Evolutionary conservation across 2,888 invertebrate species (phyloP), one percentile per base, ranked within the genome.

Genomic region (Ectemnius cavifrons): DNA sequence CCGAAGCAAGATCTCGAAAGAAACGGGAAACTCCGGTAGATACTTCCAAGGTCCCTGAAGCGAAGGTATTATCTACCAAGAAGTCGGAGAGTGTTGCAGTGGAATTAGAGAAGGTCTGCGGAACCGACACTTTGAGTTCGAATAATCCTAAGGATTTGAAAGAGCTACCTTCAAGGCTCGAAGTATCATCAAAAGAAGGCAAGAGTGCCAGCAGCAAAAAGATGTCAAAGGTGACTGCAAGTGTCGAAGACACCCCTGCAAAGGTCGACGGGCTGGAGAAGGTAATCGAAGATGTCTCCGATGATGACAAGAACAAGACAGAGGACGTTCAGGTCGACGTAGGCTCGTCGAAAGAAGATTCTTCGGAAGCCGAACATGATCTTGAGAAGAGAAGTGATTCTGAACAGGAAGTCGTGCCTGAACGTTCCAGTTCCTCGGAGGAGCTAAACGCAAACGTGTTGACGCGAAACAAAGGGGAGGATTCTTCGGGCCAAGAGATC

Each of bases 401-500:
- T 2, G 87, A 88, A 6, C 82, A 80, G 23, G 87, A 87, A 20
- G 67, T 73, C 14, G 81, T 79, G 4, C 87, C 86, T n/a, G 84
- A 86, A 27, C 87, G 86, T 14, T 87, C 87, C 66, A 84, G 84
- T 14, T 86, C 86, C 37, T 85, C 86, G 56, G 89, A 89, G 61
- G 89, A 90, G 59, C 71, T 86, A 4, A 87, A 88, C 67, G 84
- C 83, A 6, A 88, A 88, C 68, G 78, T 81, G 8, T 70, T 81
- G 49, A 80, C 79, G 20, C 76, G 84, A 78, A 85, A 83, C 63
- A 77, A 78, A 18, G 88, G 88, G 14, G 87, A 84, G 20, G 84
- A 86, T 76, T 72, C 8, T 49, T 18, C 62, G 13, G 47, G 18
- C 46, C 78, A 52, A 27, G 83, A 75, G 69, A 72, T 11, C 60